Base-by-base conservation (phyloP, 2,113 vertebrate genomes). In the Rattus rattus region DNA sequence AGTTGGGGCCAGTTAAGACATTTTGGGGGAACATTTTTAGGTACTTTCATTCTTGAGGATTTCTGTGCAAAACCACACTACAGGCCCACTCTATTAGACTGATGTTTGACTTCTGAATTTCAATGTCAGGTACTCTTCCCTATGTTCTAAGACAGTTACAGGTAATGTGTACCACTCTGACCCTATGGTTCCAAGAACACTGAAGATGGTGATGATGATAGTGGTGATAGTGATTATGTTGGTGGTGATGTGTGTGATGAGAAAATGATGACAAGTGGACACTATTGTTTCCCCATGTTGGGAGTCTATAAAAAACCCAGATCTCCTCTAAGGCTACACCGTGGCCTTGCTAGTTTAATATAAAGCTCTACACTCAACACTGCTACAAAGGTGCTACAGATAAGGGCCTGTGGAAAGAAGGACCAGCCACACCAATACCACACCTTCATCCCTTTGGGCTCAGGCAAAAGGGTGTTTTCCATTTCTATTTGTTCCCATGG, bases 101-200 rank as follows among this genome's bases (percentile, higher is more conserved):
- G n/a, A 30, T 7, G 24, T n/a, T 88, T 92, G 76, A 22, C 24
- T 47, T 94, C n/a, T 33, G 39, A 72, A 22, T 84, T 56, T 20
- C 26, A 12, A 24, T 3, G 3, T 19, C 17, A 9, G 24, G 43
- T 7, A 2, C 30, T 75, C 59, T n/a, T 33, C 7, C n/a, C 10
- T 16, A 8, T 26, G 33, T 26, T 91, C 36, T 91, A 36, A 33
- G 36, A 43, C 79, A 5, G 9, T 4, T 85, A 80, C 61, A 83
- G 83, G 70, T 91, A 94, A 79, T 28, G 75, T 70, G 90, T 89
- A 93, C 91, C 17, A 11, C 9, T 85, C 26, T 26, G 17, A 4
- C 4, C 93, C 87, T 81, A 56, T 85, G 49, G 69, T 49, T 80
- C 95, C 76, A 93, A 97, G 28, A 22, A 54, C 5, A 91, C 91